phyloP scores from a whole-genome alignment of 2,888 invertebrate species.

The Pogonocherus hispidulus region DNA sequence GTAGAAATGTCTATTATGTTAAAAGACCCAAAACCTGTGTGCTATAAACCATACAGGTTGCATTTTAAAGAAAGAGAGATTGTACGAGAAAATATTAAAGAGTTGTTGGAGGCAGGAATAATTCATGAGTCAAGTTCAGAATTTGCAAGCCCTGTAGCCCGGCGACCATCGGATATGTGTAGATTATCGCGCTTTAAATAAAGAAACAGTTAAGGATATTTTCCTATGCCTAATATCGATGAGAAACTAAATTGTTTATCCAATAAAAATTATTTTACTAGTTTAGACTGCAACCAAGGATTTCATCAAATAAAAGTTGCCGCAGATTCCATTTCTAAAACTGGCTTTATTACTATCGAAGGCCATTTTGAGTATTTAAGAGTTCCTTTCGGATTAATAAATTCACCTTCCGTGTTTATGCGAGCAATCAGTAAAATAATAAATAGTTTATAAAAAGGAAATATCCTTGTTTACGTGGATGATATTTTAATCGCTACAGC shows the following conservation, averaged over 20 bases:
- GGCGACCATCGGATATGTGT: not conserved
- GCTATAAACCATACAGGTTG: not conserved
- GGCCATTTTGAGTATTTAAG: not conserved
- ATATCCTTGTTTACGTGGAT: not conserved
- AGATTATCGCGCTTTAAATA: not conserved
- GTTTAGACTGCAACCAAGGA: not conserved
- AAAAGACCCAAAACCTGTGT: not conserved
- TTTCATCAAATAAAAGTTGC: not conserved
- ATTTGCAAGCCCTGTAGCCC: not conserved
- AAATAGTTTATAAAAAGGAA: not conserved
- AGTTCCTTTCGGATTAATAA: not conserved
- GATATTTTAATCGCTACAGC: conserved; percentile 8
- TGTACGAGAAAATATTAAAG: not conserved
- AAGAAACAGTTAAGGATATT: not conserved
- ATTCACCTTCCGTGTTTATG: not conserved
- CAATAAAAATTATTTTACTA: not conserved
- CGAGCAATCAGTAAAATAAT: not conserved
- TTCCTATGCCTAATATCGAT: not conserved
- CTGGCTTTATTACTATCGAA: not conserved
- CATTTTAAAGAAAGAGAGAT: not conserved
- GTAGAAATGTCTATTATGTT: not conserved
- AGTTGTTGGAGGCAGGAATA: not conserved
- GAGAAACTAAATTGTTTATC: not conserved
- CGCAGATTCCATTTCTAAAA: not conserved
- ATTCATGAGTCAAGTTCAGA: not conserved